Percentiles rank a stretch among this genome's conserved stretches.
Conservation (phyloP, 2,888 invertebrate species). For the Poecilobothrus nobilitatus region DNA sequence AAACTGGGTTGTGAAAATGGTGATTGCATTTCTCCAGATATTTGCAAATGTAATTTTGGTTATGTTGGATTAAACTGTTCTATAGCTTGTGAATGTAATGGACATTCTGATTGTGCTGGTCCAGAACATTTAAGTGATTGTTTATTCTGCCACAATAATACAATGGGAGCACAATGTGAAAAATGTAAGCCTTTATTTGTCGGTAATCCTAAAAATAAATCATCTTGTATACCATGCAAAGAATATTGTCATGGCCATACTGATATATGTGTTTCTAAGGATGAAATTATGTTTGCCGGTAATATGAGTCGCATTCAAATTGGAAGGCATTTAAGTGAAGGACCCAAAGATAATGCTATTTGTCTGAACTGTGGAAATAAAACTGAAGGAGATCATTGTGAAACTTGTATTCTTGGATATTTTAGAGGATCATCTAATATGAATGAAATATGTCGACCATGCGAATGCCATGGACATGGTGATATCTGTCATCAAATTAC, state of each 20-base stretch:
- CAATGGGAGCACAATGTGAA: slow-evolving; percentile 86
- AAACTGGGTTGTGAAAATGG: slow-evolving; percentile 80
- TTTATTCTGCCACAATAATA: slow-evolving; percentile 80
- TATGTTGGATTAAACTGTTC: slow-evolving; percentile 92
- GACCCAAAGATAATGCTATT: slow-evolving; percentile 61
- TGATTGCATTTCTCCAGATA: slow-evolving; percentile 70
- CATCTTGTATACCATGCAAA: slow-evolving; percentile 76
- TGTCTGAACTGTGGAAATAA: slow-evolving; percentile 78
- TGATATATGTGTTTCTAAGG: slow-evolving; percentile 60
- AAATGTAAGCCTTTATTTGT: slow-evolving; percentile 85
- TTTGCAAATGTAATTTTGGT: slow-evolving; percentile 86
- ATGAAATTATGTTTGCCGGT: slow-evolving; percentile 43
- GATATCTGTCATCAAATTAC: slow-evolving; percentile 82
- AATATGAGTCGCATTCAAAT: slow-evolving; percentile 51
- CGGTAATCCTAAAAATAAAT: slow-evolving; percentile 79
- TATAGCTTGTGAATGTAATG: slow-evolving; percentile 89
- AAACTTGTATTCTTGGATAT: slow-evolving; percentile 67
- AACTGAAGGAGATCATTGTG: slow-evolving; percentile 74
- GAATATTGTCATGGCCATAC: slow-evolving; percentile 88
- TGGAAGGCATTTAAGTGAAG: slow-evolving; percentile 58
- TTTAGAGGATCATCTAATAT: slow-evolving; percentile 71
- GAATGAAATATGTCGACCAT: slow-evolving; percentile 66
- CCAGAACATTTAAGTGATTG: slow-evolving; percentile 77
- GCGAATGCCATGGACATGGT: slow-evolving; percentile 92
- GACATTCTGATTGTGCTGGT: slow-evolving; percentile 84